phyloP scores from a whole-genome alignment of 2,797 vertebrate species.

The Rhinella marina region DNA sequence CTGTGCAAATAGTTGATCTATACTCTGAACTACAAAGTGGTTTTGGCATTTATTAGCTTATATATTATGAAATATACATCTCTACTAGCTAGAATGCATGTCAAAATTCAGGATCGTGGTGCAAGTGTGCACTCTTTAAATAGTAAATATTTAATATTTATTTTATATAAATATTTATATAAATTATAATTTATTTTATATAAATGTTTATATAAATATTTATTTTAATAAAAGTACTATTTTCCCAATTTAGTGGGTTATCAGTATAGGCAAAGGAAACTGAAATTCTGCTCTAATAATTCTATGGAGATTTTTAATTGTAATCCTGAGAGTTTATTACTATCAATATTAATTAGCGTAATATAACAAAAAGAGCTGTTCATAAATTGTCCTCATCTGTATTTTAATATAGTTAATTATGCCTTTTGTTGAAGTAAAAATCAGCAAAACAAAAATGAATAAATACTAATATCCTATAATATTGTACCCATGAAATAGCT shows the following conservation, averaged over 20 bases:
- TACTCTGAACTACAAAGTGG: not conserved
- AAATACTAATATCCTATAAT: too few relatives aligned
- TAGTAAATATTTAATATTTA: too few relatives aligned
- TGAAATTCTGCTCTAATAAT: not conserved
- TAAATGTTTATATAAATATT: too few relatives aligned
- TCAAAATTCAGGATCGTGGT: too few relatives aligned
- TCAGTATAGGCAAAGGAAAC: not conserved
- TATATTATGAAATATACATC: not conserved
- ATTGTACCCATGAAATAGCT: too few relatives aligned
- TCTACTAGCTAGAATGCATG: too few relatives aligned
- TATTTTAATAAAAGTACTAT: not conserved
- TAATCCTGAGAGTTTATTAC: not conserved
- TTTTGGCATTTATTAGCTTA: not conserved
- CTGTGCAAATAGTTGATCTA: slow-evolving; percentile 40
- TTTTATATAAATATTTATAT: too few relatives aligned
- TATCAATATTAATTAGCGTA: not conserved
- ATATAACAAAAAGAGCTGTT: not conserved
- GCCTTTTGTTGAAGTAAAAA: not conserved
- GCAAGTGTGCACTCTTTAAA: too few relatives aligned
- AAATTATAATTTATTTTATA: too few relatives aligned
- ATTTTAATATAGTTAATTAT: not conserved
- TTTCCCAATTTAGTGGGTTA: not conserved
- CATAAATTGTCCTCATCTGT: not conserved
- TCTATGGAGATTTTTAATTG: not conserved
- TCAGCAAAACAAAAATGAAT: too few relatives aligned